phyloP scores from a whole-genome alignment of 2,888 invertebrate species.

The Scaptomyza polygonia region DNA sequence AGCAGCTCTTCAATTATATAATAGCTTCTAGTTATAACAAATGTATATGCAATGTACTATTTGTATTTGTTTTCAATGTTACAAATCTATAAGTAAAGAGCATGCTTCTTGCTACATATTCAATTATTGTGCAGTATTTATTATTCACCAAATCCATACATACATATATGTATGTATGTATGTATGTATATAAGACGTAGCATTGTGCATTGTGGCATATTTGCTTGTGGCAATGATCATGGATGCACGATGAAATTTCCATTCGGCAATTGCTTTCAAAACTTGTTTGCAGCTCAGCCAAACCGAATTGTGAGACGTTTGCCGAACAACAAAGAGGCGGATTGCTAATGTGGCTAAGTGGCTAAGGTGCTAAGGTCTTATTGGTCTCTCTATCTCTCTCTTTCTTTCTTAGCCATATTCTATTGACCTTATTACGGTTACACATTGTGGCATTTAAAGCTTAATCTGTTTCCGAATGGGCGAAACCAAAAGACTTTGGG shows the following conservation, averaged over 20 bases:
- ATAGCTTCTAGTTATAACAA: background rate
- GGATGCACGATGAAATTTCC: conserved; percentile 19
- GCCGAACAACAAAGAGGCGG: conserved; percentile 54
- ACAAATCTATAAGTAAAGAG: background rate
- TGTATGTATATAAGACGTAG: background rate
- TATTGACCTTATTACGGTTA: conserved; percentile 60
- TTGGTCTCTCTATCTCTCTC: background rate
- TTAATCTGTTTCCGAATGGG: conserved; percentile 56
- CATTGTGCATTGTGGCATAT: conserved; percentile 5
- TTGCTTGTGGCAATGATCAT: conserved; percentile 5
- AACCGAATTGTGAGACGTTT: conserved; percentile 37
- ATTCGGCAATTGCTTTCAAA: conserved; percentile 50
- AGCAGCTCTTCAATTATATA: background rate
- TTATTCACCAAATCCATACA: too few relatives aligned
- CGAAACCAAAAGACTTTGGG: background rate
- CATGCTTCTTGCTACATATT: background rate
- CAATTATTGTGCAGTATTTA: background rate
- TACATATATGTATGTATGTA: background rate
- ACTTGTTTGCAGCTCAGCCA: conserved; percentile 44
- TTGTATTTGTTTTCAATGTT: background rate
- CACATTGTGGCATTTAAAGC: conserved; percentile 59
- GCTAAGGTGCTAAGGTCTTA: conserved; percentile 31
- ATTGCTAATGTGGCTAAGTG: conserved; percentile 53
- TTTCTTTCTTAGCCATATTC: conserved; percentile 20
- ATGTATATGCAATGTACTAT: background rate